A percentile compares a stretch with the other conserved stretches of the same genome.
These are phyloP conservation scores for Lamproptera curius DNA, from an alignment of 2,888 invertebrate genomes.

Conservation along the genomic window DNA sequence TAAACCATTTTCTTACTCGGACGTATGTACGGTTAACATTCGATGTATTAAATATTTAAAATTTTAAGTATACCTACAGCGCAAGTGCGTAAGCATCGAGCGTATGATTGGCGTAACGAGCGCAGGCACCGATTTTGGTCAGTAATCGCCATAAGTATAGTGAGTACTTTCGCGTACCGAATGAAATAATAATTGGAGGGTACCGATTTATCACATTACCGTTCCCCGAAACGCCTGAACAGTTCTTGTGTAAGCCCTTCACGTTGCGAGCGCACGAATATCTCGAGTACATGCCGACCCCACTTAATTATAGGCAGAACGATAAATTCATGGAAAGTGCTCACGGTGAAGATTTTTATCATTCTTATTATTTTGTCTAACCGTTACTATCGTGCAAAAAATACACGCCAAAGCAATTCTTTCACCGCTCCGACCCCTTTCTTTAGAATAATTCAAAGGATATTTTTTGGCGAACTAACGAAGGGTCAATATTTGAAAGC, in stretches of 20 bases:
- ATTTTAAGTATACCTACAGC: constrained; percentile 17
- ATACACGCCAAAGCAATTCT: constrained; percentile 45
- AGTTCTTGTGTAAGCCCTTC: constrained; percentile 72
- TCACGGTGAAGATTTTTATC: constrained; percentile 49
- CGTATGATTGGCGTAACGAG: constrained; percentile 71
- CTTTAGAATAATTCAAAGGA: constrained; percentile 43
- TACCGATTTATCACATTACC: constrained; percentile 74
- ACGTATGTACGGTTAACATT: no score
- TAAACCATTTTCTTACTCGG: no score
- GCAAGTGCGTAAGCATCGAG: constrained; percentile 25
- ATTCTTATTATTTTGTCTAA: constrained; percentile 51
- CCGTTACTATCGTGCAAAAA: constrained; percentile 62
- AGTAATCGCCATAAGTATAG: constrained; percentile 72
- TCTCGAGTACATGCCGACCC: constrained; percentile 64
- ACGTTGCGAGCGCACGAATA: constrained; percentile 74
- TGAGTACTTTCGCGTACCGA: constrained; percentile 70
- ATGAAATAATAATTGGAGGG: constrained; percentile 75
- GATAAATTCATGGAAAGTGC: constrained; percentile 68
- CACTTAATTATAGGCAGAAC: constrained; percentile 72
- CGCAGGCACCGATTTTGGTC: constrained; percentile 70
- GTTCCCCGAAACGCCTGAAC: constrained; percentile 72
- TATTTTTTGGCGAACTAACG: constrained; percentile 53
- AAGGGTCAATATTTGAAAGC: constrained; percentile 60
- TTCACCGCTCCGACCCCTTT: constrained; percentile 54
- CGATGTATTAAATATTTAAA: constrained; percentile 9